Evolutionary conservation across 2,113 vertebrate species (phyloP), one percentile per base, ranked within the genome.

Genomic region (Tetrao urogallus): DNA sequence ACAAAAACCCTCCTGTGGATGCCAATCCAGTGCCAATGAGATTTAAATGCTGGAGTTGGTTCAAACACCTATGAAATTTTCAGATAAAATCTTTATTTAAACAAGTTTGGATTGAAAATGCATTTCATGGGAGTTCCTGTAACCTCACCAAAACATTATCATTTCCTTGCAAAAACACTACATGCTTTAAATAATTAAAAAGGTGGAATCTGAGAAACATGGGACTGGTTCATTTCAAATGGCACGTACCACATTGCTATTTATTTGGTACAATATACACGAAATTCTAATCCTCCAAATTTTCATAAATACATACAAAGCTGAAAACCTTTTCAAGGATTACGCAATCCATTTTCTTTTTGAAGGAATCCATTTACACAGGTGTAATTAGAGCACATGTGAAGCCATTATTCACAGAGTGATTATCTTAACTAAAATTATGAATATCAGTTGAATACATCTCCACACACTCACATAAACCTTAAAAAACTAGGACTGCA

Each of bases 31-130:
- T 84, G 65, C 79, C 93, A 91, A 50, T 57, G 79, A 94, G 73
- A 91, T 88, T 95, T 91, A 94, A 96, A 92, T 92, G 79, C 85
- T 95, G 94, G 94, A 92, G 60, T 32, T 92, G 42, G 52, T 86
- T 94, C 93, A 95, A 96, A 92, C 50, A 96, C 82, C 91, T 94
- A 96, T 81, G 69, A 94, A 93, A 89, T 85, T 92, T 92, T 66
- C 71, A 93, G 92, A 94, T 89, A 92, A 93, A 88, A 94, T 92
- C 94, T 94, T 82, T 86, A 87, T 66, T 96, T 72, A 95, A 95
- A 92, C 85, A 95, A 95, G 78, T 81, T 74, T 64, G 43, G 72
- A 92, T 89, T 95, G 60, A 86, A 94, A 95, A 16, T 36, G 13
- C 24, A 71, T 96, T 96, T 94, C 78, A 89, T 73, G 67, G 72